Evolutionary conservation across 2,888 invertebrate species (phyloP).

Genomic region (Acrobasis suavella): DNA sequence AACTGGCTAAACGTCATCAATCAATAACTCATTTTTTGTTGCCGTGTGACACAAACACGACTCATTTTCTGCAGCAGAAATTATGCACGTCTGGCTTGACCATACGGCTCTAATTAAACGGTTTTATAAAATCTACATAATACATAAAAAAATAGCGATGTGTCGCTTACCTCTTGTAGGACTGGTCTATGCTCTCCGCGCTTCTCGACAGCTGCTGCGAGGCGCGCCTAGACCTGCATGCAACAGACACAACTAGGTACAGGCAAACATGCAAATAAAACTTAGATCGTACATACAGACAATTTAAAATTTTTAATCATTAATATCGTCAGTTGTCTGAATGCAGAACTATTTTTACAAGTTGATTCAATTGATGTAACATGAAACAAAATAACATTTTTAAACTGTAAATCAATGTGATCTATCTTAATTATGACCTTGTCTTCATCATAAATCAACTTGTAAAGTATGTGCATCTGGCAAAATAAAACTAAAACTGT

Average conservation of each 20-base stretch:
- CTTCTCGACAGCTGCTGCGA: conserved; percentile 90
- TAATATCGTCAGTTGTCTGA: conserved; percentile 20
- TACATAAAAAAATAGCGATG: conserved; percentile 6
- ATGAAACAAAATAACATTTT: not conserved
- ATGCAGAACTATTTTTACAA: conserved; percentile 3
- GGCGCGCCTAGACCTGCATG: conserved; percentile 92
- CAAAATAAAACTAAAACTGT: conserved; percentile 44
- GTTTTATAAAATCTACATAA: not conserved
- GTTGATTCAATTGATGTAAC: conserved; percentile 15
- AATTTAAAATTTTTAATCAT: conserved; percentile 24
- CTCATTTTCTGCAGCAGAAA: no score
- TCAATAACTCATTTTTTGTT: no score
- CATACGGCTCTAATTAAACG: not conserved
- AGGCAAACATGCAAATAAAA: conserved; percentile 68
- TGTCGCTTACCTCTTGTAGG: conserved; percentile 80
- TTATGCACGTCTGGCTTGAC: not conserved
- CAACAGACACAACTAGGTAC: conserved; percentile 79
- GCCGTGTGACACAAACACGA: no score
- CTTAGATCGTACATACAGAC: conserved; percentile 31
- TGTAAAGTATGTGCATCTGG: conserved; percentile 47
- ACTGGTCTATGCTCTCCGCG: conserved; percentile 84
- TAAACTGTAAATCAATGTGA: not conserved
- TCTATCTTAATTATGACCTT: not conserved
- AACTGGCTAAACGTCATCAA: no score
- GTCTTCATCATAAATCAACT: conserved; percentile 32